Percentiles rank a stretch among this genome's conserved stretches.
Conservation (phyloP, 1,140 invertebrate genomes). For the Hylaeus anthracinus region DNA sequence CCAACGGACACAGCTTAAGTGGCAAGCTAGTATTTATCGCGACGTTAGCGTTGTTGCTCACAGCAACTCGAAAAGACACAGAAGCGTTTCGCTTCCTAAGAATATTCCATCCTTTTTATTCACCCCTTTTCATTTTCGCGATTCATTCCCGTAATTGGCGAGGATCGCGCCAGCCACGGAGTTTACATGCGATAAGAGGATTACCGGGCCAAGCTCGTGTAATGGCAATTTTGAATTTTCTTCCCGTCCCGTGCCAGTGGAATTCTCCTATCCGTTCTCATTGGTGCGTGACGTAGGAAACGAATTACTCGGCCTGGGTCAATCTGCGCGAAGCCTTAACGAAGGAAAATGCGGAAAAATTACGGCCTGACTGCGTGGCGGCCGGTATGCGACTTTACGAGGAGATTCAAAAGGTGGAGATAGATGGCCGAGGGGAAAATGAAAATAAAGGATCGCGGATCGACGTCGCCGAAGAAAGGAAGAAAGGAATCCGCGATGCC, state of each 20-base stretch:
- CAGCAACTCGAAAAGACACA: neutral
- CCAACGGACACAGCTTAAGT: no score
- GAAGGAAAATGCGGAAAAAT: conserved; percentile 37
- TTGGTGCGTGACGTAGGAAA: neutral
- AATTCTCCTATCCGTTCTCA: conserved; percentile 16
- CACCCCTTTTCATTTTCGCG: neutral
- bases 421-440: conserved; percentile 15
- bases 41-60: neutral
- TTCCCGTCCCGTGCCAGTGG: neutral
- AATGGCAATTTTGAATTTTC: conserved; percentile 25
- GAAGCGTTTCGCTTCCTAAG: neutral
- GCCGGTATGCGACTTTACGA: neutral
- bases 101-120: neutral
- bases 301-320: conserved; percentile 7
- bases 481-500: no score
- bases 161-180: neutral
- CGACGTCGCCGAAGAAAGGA: no score
- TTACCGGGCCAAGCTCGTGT: neutral
- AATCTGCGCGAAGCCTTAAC: conserved; percentile 19
- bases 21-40: neutral
- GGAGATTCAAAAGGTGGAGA: conserved; percentile 32
- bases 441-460: conserved; percentile 34
- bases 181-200: neutral
- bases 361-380: neutral
- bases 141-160: neutral